Conservation (phyloP, 2,888 invertebrate species). For the Chymomyza procnemis region DNA sequence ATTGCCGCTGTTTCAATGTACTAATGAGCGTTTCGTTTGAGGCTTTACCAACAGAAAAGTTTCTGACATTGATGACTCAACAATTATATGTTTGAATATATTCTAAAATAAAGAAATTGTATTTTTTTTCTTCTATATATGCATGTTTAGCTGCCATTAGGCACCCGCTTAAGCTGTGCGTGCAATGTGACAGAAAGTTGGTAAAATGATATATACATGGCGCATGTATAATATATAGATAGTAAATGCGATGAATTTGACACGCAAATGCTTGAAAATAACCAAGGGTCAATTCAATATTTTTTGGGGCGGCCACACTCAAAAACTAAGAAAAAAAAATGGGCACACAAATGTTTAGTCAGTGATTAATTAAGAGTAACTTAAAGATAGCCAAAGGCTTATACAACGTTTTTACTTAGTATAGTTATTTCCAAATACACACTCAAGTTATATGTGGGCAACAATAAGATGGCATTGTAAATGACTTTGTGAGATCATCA, state of each 20-base stretch:
- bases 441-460: constrained; percentile 11
- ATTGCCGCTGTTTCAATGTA: background rate
- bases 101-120: background rate
- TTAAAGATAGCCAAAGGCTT: background rate
- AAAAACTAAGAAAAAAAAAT: background rate
- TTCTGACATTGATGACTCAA: constrained; percentile 51
- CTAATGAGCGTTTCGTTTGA: background rate
- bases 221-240: constrained; percentile 21
- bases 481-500: constrained; percentile 35
- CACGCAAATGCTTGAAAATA: constrained; percentile 8
- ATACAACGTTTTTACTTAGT: background rate
- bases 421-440: background rate
- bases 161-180: constrained; percentile 21
- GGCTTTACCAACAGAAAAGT: background rate
- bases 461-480: constrained; percentile 15
- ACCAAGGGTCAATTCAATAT: constrained; percentile 9
- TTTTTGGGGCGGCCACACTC: background rate
- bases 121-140: constrained; percentile 2
- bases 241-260: constrained; percentile 7
- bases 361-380: background rate
- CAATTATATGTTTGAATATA: constrained; percentile 3
- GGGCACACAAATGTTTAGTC: background rate
- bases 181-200: constrained; percentile 47
- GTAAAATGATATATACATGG: constrained; percentile 40
- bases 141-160: constrained; percentile 64